phyloP scores from a whole-genome alignment of 2,113 vertebrate genomes.

The Oenanthe melanoleuca region DNA sequence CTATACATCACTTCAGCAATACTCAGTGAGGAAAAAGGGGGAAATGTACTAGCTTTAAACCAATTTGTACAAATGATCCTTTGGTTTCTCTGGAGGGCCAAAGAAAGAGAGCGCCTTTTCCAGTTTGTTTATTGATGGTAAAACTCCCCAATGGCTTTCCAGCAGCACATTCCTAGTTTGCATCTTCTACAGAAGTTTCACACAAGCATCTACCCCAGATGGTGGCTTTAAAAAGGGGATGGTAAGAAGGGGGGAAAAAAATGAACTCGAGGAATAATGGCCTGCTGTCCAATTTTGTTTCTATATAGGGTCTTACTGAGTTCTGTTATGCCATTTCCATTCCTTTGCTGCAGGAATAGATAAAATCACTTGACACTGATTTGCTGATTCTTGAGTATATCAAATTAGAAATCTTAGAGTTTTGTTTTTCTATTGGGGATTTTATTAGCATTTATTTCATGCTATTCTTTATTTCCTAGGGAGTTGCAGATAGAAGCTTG shows the following conservation, averaged over 20 bases:
- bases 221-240: background rate
- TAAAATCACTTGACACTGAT: background rate
- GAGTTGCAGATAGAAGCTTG: background rate
- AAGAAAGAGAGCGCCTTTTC: fast-evolving
- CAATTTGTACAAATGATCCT: background rate
- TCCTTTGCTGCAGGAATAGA: background rate
- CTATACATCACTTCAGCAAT: background rate
- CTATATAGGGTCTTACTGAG: background rate
- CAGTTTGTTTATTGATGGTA: background rate
- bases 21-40: background rate
- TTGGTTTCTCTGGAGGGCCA: background rate
- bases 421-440: background rate
- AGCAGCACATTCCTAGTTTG: background rate
- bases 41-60: background rate
- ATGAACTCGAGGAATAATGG: background rate
- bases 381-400: background rate
- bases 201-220: background rate
- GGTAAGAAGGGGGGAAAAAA: background rate
- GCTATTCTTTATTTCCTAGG: background rate
- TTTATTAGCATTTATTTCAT: background rate
- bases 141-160: background rate
- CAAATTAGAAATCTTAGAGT: background rate
- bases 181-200: background rate
- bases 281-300: background rate
- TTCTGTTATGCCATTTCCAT: background rate